phyloP scores from a whole-genome alignment of 1,140 invertebrate species.

The Cydia fagiglandana region DNA sequence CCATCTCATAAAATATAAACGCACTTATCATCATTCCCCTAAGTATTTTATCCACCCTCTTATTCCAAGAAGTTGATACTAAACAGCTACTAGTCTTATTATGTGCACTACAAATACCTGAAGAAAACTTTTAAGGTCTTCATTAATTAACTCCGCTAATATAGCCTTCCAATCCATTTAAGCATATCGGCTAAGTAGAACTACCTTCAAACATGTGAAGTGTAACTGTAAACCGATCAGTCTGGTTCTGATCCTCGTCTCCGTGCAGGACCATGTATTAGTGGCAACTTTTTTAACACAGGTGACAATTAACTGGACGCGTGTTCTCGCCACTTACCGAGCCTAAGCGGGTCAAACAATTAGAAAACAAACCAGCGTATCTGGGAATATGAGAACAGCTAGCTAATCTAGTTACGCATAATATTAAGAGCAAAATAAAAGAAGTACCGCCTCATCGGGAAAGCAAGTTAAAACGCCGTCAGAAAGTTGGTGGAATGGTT shows the following conservation, averaged over 20 bases:
- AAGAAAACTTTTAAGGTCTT: background rate
- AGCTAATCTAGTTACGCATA: too few relatives aligned
- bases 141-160: conserved; percentile 13
- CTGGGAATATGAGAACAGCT: background rate
- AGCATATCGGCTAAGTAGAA: conserved; percentile 13
- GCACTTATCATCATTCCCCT: background rate
- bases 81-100: background rate
- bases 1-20: background rate
- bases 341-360: background rate
- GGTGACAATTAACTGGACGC: background rate
- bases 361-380: background rate
- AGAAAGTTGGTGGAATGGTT: too few relatives aligned
- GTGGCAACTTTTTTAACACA: conserved; percentile 15
- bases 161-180: background rate
- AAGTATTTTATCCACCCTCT: background rate
- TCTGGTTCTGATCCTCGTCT: background rate
- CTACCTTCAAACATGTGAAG: conserved; percentile 13
- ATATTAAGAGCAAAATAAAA: too few relatives aligned
- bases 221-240: conserved; percentile 20
- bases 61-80: background rate
- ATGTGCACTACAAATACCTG: background rate
- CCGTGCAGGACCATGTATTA: conserved; percentile 14
- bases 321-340: background rate
- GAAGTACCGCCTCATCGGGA: too few relatives aligned
- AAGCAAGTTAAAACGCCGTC: too few relatives aligned